A percentile compares a stretch with the other conserved stretches of the same genome.
These are phyloP conservation scores for Paramacrobiotus metropolitanus DNA, from an alignment of 1,140 invertebrate species.

Conservation along the genomic window DNA sequence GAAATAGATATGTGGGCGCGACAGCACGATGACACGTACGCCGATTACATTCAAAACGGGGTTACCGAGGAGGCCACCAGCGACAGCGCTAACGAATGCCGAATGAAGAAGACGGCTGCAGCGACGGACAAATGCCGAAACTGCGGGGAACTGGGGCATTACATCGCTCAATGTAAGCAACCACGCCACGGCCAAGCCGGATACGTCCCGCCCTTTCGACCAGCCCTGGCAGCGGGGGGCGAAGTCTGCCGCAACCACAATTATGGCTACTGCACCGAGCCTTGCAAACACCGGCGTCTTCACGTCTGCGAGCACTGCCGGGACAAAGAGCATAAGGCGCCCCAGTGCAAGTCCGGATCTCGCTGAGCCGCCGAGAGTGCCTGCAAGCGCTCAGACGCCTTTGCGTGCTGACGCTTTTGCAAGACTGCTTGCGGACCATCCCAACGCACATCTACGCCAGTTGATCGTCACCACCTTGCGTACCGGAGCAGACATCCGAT, in stretches of 20 bases:
- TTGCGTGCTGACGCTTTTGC: not conserved
- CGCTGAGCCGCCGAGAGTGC: not conserved
- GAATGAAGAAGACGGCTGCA: no score
- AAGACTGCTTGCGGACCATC: not conserved
- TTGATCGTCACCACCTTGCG: not conserved
- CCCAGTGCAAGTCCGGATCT: not conserved
- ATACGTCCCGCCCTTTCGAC: no score
- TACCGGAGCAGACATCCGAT: not conserved
- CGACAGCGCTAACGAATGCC: no score
- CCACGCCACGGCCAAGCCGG: no score
- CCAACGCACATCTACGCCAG: not conserved
- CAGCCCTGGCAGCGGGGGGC: no score
- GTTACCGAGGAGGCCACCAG: no score
- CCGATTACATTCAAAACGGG: no score
- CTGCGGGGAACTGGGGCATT: no score
- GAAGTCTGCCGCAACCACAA: constrained; percentile 2
- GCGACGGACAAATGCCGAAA: no score
- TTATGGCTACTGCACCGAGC: not conserved
- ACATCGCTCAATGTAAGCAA: no score
- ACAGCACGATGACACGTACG: no score
- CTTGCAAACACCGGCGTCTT: not conserved
- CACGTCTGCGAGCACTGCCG: not conserved
- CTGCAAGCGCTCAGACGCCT: not conserved
- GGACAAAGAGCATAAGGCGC: not conserved
- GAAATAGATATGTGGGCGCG: no score